A percentile compares a stretch with the other conserved stretches of the same genome.
Conservation (phyloP, 2,888 invertebrate species). For the Chloroclysta siterata region DNA sequence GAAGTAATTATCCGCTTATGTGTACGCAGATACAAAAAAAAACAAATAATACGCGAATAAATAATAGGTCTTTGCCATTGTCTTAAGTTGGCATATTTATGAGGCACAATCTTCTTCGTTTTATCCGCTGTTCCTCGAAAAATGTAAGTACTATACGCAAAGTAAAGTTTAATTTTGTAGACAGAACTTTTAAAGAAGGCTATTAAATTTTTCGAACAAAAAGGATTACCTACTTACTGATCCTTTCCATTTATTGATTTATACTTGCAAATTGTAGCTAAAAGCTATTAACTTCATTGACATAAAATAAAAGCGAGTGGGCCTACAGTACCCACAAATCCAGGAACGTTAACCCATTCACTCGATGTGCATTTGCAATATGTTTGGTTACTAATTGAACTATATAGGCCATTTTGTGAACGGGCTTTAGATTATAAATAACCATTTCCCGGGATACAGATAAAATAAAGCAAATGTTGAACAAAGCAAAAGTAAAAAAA, state of each 20-base stretch:
- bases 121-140: conserved; percentile 11
- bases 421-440: neutral
- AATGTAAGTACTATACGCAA: conserved; percentile 4
- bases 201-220: conserved; percentile 5
- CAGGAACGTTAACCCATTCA: conserved; percentile 1
- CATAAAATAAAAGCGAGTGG: neutral
- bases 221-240: conserved; percentile 1
- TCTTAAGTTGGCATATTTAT: conserved; percentile 30
- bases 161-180: conserved; percentile 2
- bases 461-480: neutral
- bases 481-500: neutral
- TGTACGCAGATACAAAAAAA: conserved; percentile 52
- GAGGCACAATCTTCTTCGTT: conserved; percentile 23
- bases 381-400: conserved; percentile 10
- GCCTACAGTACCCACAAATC: conserved; percentile 1
- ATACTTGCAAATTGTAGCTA: neutral
- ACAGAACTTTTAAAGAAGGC: conserved; percentile 3
- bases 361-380: conserved; percentile 6
- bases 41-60: conserved; percentile 40
- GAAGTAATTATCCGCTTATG: conserved; percentile 73
- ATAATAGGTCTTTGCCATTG: conserved; percentile 33
- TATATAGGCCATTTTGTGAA: neutral
- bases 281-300: neutral
- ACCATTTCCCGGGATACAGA: neutral
- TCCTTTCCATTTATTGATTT: neutral